A percentile compares a stretch with the other conserved stretches of the same genome.
Conservation (phyloP, 2,888 invertebrate genomes). For the Oasisia sp. region DNA sequence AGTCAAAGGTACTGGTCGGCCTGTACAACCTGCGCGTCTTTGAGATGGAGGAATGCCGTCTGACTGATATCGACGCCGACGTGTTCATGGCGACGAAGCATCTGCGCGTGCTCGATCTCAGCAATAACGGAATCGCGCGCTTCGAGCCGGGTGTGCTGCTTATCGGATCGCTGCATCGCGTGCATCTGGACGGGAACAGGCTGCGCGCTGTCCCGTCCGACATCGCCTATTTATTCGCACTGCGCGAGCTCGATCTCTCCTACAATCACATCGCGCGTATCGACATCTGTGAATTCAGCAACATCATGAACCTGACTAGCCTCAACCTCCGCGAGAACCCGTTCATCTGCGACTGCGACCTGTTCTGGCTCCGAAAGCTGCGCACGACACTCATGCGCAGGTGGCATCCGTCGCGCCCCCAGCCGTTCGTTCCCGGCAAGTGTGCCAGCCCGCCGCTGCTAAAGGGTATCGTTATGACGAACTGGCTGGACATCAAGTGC, state of each 20-base stretch:
- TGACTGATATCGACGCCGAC: slow-evolving; percentile 35
- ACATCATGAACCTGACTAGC: slow-evolving; percentile 34
- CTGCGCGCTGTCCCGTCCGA: slow-evolving; percentile 48
- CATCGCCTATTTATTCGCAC: slow-evolving; percentile 48
- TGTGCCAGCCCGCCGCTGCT: slow-evolving; percentile 37
- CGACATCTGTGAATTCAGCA: slow-evolving; percentile 36
- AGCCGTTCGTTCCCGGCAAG: slow-evolving; percentile 41
- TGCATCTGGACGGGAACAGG: slow-evolving; percentile 41
- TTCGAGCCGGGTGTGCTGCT: slow-evolving; percentile 37
- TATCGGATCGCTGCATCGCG: slow-evolving; percentile 37
- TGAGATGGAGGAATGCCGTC: slow-evolving; percentile 38
- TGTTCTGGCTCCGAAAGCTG: slow-evolving; percentile 41
- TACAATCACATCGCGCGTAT: slow-evolving; percentile 42
- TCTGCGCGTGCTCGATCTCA: slow-evolving; percentile 36
- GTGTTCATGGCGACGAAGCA: slow-evolving; percentile 34
- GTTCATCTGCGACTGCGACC: slow-evolving; percentile 40
- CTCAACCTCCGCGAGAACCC: slow-evolving; percentile 43
- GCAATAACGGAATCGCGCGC: slow-evolving; percentile 38
- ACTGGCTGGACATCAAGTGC: slow-evolving; percentile 36
- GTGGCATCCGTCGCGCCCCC: slow-evolving; percentile 33
- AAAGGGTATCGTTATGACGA: slow-evolving; percentile 35
- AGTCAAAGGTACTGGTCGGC: slow-evolving; percentile 36
- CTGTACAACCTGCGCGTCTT: slow-evolving; percentile 37
- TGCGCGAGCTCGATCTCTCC: slow-evolving; percentile 51
- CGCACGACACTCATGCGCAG: slow-evolving; percentile 32